A percentile compares a stretch with the other conserved stretches of the same genome.
Conservation (phyloP, 1,140 invertebrate species). For the Leptinotarsa lineolata region DNA sequence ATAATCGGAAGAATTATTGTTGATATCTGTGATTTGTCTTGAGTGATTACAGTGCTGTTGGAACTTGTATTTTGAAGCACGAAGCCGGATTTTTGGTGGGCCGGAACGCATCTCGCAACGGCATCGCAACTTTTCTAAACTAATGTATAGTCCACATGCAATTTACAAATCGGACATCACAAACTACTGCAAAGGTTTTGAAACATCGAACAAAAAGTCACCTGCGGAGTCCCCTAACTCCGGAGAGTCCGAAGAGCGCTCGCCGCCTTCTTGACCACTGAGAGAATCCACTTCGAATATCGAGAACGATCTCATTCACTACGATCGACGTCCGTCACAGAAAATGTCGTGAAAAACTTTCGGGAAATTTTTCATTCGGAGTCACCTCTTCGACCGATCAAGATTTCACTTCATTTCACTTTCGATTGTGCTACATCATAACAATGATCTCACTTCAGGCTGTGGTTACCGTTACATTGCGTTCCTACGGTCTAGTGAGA, state of each 20-base stretch:
- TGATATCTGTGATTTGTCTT: slow-evolving; percentile 45
- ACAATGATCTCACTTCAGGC: neutral
- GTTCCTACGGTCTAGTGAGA: slow-evolving; percentile 13
- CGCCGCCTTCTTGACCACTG: slow-evolving; percentile 47
- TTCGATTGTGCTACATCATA: neutral
- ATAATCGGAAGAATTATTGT: slow-evolving; percentile 53
- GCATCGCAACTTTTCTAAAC: slow-evolving; percentile 44
- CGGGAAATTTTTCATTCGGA: neutral
- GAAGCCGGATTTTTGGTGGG: slow-evolving; percentile 49
- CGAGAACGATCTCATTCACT: slow-evolving; percentile 46
- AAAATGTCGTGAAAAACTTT: neutral
- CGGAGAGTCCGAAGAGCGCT: slow-evolving; percentile 49
- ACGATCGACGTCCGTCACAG: slow-evolving; percentile 7
- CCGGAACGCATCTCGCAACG: slow-evolving; percentile 53
- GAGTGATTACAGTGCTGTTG: slow-evolving; percentile 32
- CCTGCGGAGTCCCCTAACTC: slow-evolving; percentile 51
- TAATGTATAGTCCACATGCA: slow-evolving; percentile 37
- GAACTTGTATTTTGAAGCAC: slow-evolving; percentile 40
- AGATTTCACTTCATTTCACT: slow-evolving; percentile 18
- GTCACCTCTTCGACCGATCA: neutral
- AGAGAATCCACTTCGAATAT: slow-evolving; percentile 54
- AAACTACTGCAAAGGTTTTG: slow-evolving; percentile 13
- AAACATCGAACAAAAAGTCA: slow-evolving; percentile 42
- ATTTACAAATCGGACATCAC: slow-evolving; percentile 20
- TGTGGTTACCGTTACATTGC: slow-evolving; percentile 2